Evolutionary conservation across 2,797 vertebrate genomes (phyloP).

Genomic region (Artibeus jamaicensis): DNA sequence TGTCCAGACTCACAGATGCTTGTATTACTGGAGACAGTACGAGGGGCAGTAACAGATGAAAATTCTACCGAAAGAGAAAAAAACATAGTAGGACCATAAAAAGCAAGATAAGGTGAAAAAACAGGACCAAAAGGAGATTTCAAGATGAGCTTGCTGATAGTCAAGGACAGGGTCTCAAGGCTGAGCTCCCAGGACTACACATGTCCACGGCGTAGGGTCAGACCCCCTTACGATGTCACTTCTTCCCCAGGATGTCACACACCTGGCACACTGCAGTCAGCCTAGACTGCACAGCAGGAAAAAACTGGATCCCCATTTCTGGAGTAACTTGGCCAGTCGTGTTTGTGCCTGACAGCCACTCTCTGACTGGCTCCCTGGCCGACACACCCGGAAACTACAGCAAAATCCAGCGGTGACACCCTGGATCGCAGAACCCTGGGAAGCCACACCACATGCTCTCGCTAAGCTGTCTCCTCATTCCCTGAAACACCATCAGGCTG

Average conservation of each 20-base stretch:
- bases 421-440: accelerated
- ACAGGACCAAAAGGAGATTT: neutral
- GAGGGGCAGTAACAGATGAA: neutral
- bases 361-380: neutral
- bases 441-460: neutral
- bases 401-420: no score
- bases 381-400: neutral
- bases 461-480: neutral
- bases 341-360: neutral
- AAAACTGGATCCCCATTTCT: neutral
- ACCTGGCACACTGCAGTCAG: neutral
- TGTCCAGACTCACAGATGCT: neutral
- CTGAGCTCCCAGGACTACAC: neutral
- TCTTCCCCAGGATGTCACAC: neutral
- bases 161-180: neutral
- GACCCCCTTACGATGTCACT: neutral
- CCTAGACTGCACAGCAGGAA: neutral
- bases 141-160: neutral
- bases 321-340: neutral
- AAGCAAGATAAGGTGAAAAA: neutral
- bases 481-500: neutral
- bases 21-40: neutral
- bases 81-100: neutral
- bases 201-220: neutral
- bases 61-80: neutral